These are phyloP conservation scores for Magallana nippona DNA, from an alignment of 2,888 invertebrate genomes.

Conservation along the genomic window DNA sequence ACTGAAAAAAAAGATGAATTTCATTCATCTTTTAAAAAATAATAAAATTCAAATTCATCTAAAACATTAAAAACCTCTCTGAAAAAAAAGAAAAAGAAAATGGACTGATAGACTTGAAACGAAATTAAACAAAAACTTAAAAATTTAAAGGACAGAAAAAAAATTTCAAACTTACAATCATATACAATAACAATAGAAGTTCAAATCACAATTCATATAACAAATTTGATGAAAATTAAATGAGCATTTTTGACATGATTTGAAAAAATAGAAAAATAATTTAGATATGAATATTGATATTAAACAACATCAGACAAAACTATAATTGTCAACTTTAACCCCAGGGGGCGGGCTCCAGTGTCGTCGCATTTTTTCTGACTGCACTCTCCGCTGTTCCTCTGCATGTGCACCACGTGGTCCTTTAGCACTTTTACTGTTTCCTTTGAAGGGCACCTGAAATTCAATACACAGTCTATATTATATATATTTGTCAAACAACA, in stretches of 20 bases:
- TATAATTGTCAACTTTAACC: slow-evolving; percentile 52
- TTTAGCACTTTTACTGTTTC: slow-evolving; percentile 55
- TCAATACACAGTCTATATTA: slow-evolving; percentile 3
- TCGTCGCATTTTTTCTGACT: slow-evolving; percentile 41
- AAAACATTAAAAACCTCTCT: too few species aligned
- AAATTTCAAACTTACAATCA: too few species aligned
- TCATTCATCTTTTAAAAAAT: too few species aligned
- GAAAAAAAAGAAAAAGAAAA: too few species aligned
- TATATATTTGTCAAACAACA: not conserved
- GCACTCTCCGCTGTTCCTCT: slow-evolving; percentile 37
- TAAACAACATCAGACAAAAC: slow-evolving; percentile 45
- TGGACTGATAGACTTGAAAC: too few species aligned
- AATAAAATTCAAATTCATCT: too few species aligned
- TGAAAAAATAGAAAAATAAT: not conserved
- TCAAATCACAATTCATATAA: too few species aligned
- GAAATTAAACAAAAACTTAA: too few species aligned
- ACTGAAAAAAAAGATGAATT: too few species aligned
- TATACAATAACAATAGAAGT: too few species aligned
- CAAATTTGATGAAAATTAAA: too few species aligned
- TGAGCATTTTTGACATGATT: not conserved
- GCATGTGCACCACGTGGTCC: slow-evolving; percentile 40
- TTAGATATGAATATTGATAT: not conserved
- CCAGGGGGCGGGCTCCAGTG: slow-evolving; percentile 49
- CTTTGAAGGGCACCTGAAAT: slow-evolving; percentile 59
- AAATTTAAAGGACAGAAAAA: too few species aligned